Percentiles rank a stretch among this genome's conserved stretches.
Evolutionary conservation across 2,888 invertebrate genomes (phyloP).

Genomic region (Antheraea yamamai): DNA sequence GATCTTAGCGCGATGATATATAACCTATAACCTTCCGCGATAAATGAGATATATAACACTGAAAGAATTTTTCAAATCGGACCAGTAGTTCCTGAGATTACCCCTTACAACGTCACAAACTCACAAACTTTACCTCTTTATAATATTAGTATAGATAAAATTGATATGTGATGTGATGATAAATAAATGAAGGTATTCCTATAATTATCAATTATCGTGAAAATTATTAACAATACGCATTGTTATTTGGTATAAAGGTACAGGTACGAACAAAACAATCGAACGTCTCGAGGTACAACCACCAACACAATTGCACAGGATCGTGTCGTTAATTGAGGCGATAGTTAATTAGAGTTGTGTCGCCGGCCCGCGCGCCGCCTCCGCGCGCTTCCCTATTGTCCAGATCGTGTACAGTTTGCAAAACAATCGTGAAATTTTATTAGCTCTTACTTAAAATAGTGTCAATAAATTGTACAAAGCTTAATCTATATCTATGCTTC

Average conservation of each 20-base stretch:
- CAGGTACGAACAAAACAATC: not conserved
- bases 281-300: constrained; percentile 17
- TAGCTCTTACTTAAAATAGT: not conserved
- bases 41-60: too few relatives aligned
- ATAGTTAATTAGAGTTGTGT: constrained; percentile 72
- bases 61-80: too few relatives aligned
- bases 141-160: too few relatives aligned
- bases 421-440: constrained; percentile 15
- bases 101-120: too few relatives aligned
- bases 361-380: constrained; percentile 61
- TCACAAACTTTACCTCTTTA: too few relatives aligned
- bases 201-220: not conserved
- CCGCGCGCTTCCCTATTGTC: constrained; percentile 43
- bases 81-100: too few relatives aligned
- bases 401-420: constrained; percentile 40
- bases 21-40: too few relatives aligned
- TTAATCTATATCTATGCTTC: not conserved
- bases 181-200: not conserved
- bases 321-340: constrained; percentile 57
- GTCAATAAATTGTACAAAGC: not conserved
- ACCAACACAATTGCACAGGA: constrained; percentile 22
- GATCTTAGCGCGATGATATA: too few relatives aligned
- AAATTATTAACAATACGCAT: constrained; percentile 7
- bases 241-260: not conserved
- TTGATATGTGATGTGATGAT: not conserved